phyloP scores from a whole-genome alignment of 2,888 invertebrate species.

The Sphaerophoria taeniata region DNA sequence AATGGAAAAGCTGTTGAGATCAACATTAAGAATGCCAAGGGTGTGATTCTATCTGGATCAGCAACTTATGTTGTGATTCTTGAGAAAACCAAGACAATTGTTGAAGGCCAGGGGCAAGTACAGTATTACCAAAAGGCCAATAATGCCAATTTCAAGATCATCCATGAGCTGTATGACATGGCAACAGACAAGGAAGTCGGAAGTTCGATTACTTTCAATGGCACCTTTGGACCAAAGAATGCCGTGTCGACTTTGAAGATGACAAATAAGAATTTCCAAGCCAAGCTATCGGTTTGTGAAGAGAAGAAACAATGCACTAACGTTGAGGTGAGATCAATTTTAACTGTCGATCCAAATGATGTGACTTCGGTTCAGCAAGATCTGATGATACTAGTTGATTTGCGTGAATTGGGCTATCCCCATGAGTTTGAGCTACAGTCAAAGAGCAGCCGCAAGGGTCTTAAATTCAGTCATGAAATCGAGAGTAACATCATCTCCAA shows the following conservation, averaged over 20 bases:
- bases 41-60: constrained; percentile 87
- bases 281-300: constrained; percentile 89
- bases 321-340: constrained; percentile 84
- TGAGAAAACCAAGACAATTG: constrained; percentile 88
- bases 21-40: constrained; percentile 85
- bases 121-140: constrained; percentile 88
- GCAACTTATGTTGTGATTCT: constrained; percentile 88
- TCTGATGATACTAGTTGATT: constrained; percentile 87
- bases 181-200: constrained; percentile 87
- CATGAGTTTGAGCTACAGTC: constrained; percentile 90
- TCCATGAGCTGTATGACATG: constrained; percentile 86
- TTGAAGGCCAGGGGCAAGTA: constrained; percentile 90
- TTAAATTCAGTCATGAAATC: constrained; percentile 86
- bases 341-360: constrained; percentile 76
- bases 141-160: constrained; percentile 89
- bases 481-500: constrained; percentile 89
- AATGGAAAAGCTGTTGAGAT: constrained; percentile 87
- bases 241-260: constrained; percentile 88
- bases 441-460: constrained; percentile 85
- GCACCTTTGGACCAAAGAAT: constrained; percentile 88
- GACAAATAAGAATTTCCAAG: constrained; percentile 89
- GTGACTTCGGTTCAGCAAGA: constrained; percentile 84
- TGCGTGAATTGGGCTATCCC: constrained; percentile 89
- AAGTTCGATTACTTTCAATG: constrained; percentile 86
- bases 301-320: constrained; percentile 91